Conservation (phyloP, 2,113 vertebrate genomes). For the Sus scrofa region T2T-Sscrofa CM000825.6:64631501-64632000, state of each 20-base stretch:
- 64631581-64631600: too few relatives aligned
- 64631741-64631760: not conserved
- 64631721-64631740: too few relatives aligned
- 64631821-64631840: not conserved
- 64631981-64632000: not conserved
- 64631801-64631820: accelerated
- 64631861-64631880: not conserved
- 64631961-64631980: accelerated
- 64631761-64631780: not conserved
- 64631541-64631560: too few relatives aligned
- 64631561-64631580: too few relatives aligned
- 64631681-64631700: too few relatives aligned
- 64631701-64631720: not conserved
- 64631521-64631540: too few relatives aligned
- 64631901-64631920: accelerated
- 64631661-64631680: too few relatives aligned
- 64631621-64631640: too few relatives aligned
- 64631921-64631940: accelerated
- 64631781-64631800: not conserved
- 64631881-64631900: accelerated
- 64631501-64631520: too few relatives aligned
- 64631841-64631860: not conserved
- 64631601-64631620: too few relatives aligned
- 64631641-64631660: not conserved
- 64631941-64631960: not conserved